A percentile compares a stretch with the other conserved stretches of the same genome.
phyloP scores from a whole-genome alignment of 2,113 vertebrate species.

The Todiramphus chloris region DNA sequence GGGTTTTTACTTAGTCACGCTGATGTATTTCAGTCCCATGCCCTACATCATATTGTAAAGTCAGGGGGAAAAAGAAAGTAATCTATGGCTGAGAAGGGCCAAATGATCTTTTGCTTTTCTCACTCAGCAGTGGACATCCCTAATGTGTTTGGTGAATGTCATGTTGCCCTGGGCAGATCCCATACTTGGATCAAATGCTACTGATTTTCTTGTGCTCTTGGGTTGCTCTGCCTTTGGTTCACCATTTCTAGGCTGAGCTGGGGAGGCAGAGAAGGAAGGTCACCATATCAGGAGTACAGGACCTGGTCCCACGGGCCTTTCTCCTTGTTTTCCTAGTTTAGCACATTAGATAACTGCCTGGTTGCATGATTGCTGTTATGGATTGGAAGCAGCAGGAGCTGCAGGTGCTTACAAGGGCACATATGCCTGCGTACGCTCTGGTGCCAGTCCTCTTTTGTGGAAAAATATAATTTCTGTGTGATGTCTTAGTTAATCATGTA shows the following conservation, averaged over 20 bases:
- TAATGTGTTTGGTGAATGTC: background rate
- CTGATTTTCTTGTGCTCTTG: background rate
- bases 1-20: background rate
- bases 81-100: background rate
- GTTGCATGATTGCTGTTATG: background rate
- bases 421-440: background rate
- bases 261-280: background rate
- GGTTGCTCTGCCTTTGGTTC: background rate
- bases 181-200: background rate
- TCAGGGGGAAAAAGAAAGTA: background rate
- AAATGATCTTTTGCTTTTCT: background rate
- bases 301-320: background rate
- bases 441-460: background rate
- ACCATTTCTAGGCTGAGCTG: background rate
- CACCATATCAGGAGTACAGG: background rate
- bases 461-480: background rate
- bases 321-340: background rate
- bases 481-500: conserved; percentile 7
- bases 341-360: background rate
- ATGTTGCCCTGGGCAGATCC: background rate
- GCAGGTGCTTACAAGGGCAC: background rate
- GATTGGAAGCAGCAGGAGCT: background rate
- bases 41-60: background rate
- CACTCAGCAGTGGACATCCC: background rate
- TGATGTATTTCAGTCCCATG: background rate